These are phyloP conservation scores for Masnerella sp. DNA, from an alignment of 2,888 invertebrate species.

Conservation along the genomic window DNA sequence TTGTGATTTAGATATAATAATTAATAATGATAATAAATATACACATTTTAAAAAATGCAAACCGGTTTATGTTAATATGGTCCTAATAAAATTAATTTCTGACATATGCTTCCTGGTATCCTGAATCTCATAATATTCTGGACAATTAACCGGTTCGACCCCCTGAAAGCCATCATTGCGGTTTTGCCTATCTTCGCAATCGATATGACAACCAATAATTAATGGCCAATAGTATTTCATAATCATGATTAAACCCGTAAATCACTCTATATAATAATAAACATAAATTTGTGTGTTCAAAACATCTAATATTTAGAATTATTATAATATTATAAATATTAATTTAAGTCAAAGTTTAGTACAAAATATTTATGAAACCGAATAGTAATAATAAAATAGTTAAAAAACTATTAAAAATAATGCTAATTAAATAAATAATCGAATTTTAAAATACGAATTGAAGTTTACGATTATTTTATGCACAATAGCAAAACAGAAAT, in stretches of 20 bases:
- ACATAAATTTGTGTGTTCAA: no score
- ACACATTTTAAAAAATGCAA: not conserved
- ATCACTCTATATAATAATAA: constrained; percentile 19
- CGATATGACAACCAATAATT: constrained; percentile 38
- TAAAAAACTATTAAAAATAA: no score
- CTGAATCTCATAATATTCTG: not conserved
- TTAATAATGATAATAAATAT: not conserved
- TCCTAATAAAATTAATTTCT: constrained; percentile 5
- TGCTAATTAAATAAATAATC: no score
- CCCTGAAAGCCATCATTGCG: constrained; percentile 14
- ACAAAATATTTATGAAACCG: no score
- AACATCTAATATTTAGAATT: no score
- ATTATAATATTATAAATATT: constrained; percentile 5
- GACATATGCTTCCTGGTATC: constrained; percentile 26
- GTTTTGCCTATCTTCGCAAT: constrained; percentile 28
- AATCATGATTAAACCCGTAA: constrained; percentile 36
- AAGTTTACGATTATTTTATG: no score
- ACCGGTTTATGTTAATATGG: no score
- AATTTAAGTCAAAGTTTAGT: no score
- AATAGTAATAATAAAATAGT: no score
- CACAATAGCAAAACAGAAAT: no score
- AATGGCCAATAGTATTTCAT: constrained; percentile 37
- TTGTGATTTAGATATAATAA: no score
- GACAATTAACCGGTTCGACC: not conserved
- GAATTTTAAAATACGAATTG: no score